Conservation (phyloP, 2,797 vertebrate genomes). For the Coendou prehensilis region DNA sequence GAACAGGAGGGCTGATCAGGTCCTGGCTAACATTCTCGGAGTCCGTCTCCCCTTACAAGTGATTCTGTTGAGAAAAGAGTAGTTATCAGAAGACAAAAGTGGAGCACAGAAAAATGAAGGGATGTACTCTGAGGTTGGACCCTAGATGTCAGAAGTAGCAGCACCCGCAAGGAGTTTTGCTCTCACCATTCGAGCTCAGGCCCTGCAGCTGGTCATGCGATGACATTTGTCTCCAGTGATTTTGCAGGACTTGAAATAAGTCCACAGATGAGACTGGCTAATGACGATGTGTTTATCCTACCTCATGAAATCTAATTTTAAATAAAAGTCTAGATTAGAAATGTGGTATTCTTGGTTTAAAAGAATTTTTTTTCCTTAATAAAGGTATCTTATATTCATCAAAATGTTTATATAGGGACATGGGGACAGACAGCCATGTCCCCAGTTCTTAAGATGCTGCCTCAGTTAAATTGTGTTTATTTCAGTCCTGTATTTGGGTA, state of each 20-base stretch:
- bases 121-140: neutral
- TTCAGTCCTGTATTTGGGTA: constrained; percentile 40
- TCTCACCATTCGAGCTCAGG: neutral
- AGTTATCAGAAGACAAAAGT: neutral
- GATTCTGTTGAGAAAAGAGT: neutral
- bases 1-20: neutral
- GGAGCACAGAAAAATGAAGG: neutral
- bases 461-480: constrained; percentile 50
- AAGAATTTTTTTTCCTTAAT: constrained; percentile 53
- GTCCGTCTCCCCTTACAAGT: neutral
- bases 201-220: rapidly evolving
- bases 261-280: neutral
- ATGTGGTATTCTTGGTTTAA: constrained; percentile 9
- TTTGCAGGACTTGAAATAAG: neutral
- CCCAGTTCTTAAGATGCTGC: neutral
- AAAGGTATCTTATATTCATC: neutral
- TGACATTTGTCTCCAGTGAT: neutral
- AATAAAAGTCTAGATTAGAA: constrained; percentile 52
- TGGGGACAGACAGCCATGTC: neutral
- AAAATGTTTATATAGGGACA: neutral
- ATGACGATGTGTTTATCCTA: neutral
- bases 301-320: constrained; percentile 11
- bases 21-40: neutral
- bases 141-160: neutral
- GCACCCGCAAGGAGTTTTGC: neutral